These are phyloP conservation scores for Rhombomys opimus DNA, from an alignment of 2,113 vertebrate species.

Conservation along the genomic window DNA sequence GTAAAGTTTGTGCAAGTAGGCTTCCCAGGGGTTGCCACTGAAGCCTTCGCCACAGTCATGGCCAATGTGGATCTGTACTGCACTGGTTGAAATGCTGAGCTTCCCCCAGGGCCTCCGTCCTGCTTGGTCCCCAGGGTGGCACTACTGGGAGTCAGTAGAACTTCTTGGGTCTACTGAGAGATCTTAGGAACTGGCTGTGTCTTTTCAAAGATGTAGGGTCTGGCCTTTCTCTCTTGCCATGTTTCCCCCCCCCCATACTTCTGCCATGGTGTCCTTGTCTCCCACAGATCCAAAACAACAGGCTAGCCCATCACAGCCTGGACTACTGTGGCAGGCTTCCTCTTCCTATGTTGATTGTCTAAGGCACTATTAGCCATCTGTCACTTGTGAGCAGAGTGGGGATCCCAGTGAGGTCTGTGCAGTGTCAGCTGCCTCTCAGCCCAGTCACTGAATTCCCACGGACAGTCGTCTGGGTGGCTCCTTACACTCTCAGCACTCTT, in stretches of 20 bases:
- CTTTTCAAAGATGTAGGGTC: not conserved
- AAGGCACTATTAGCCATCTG: not conserved
- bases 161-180: not conserved
- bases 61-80: not conserved
- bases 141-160: too few species aligned
- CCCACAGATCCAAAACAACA: not conserved
- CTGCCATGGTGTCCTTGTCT: not conserved
- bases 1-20: fast-evolving
- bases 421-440: not conserved
- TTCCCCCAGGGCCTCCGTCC: not conserved
- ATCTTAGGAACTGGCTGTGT: not conserved
- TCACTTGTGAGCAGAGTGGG: not conserved
- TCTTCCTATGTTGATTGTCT: not conserved
- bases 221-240: not conserved
- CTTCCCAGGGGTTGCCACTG: not conserved
- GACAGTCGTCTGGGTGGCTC: not conserved
- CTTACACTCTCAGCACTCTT: not conserved
- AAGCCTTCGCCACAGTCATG: not conserved
- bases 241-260: not conserved
- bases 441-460: not conserved
- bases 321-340: not conserved
- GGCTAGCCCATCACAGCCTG: not conserved
- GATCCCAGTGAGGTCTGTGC: not conserved
- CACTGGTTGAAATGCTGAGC: not conserved
- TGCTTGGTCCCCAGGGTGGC: not conserved